Conservation (phyloP, 2,797 vertebrate genomes). For the Otus scops region DNA sequence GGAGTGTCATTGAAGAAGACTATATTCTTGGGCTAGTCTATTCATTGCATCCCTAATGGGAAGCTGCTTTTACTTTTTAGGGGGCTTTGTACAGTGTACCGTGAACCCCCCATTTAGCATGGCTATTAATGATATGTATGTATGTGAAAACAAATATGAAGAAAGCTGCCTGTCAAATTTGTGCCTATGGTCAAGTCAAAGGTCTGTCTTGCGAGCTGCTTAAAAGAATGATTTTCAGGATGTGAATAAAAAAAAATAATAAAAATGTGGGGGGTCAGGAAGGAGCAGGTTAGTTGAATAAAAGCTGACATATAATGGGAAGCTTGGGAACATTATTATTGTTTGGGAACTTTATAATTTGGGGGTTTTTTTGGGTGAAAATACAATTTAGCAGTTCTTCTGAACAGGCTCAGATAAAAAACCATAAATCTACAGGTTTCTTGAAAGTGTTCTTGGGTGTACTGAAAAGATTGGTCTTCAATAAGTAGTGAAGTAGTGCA, state of each 20-base stretch:
- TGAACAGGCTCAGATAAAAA: neutral
- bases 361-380: neutral
- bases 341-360: neutral
- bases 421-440: neutral
- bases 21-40: fast-evolving
- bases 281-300: neutral
- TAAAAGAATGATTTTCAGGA: neutral
- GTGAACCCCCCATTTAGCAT: fast-evolving
- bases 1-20: neutral
- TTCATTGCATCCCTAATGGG: neutral
- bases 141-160: fast-evolving
- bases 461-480: fast-evolving
- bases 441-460: fast-evolving
- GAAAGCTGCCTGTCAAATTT: neutral
- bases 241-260: neutral
- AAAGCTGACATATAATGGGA: neutral
- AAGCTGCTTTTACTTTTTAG: neutral
- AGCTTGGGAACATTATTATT: neutral
- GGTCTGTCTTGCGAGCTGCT: neutral
- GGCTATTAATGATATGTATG: neutral
- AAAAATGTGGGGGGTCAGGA: no score
- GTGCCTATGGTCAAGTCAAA: neutral
- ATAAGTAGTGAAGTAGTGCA: neutral
- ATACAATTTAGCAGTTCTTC: neutral
- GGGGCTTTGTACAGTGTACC: neutral